Evolutionary conservation across 2,888 invertebrate species (phyloP).

Genomic region (Hoplodrina blanda): DNA sequence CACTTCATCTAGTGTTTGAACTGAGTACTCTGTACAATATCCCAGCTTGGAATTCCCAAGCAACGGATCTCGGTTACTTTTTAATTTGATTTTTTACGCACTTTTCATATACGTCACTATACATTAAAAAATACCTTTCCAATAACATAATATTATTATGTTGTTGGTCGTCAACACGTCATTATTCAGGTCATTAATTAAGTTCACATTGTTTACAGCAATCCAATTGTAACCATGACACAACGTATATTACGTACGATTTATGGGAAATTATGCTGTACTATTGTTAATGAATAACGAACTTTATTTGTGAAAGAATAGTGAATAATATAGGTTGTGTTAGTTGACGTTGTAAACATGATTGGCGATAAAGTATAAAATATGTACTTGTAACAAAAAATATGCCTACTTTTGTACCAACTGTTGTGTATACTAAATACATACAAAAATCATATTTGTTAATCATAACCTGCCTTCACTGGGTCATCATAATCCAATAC

Average conservation of each 20-base stretch:
- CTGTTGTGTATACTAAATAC: not conserved
- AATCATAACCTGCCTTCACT: too few species aligned
- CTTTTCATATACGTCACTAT: too few species aligned
- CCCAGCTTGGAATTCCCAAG: too few species aligned
- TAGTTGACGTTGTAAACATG: conserved; percentile 14
- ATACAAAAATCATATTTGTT: not conserved
- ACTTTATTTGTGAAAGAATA: not conserved
- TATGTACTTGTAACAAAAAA: conserved; percentile 4
- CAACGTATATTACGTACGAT: conserved; percentile 23
- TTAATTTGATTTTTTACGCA: too few species aligned
- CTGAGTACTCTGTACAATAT: too few species aligned
- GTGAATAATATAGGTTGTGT: not conserved
- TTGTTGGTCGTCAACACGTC: not conserved
- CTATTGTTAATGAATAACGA: not conserved
- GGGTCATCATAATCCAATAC: too few species aligned
- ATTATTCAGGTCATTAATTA: conserved; percentile 43
- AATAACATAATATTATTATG: not conserved
- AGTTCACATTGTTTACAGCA: conserved; percentile 32
- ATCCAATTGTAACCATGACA: conserved; percentile 42
- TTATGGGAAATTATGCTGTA: conserved; percentile 19
- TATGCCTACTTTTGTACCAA: not conserved
- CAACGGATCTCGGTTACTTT: too few species aligned
- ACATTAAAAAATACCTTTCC: too few species aligned
- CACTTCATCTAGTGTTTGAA: too few species aligned
- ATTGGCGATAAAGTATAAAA: conserved; percentile 11